Evolutionary conservation across 2,797 vertebrate genomes (phyloP), one percentile per base, ranked within the genome.

Genomic region (Moxostoma hubbsi): DNA sequence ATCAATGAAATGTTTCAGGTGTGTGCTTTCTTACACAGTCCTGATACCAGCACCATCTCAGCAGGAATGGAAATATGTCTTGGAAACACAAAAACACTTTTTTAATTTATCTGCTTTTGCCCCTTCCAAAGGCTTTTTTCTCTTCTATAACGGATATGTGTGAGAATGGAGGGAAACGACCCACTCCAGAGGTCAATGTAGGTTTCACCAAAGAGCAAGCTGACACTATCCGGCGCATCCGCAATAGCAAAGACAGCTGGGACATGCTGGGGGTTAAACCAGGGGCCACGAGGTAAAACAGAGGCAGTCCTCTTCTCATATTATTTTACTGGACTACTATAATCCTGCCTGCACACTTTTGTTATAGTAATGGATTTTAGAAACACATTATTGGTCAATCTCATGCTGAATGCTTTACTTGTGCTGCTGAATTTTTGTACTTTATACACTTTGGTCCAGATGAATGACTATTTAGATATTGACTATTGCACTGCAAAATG

Each of bases 1-100:
- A 97, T 98, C 91, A 95, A 91, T 10, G 97, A 98, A 88, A 98
- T 98, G 97, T 98, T 98, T 85, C 97, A 98, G 96, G 97, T 98
- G 90, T 82, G 59, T 51, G 4, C 10, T 68, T n/a, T 15, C 15
- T 62, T 50, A 59, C n/a, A 43, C 5, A 13, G 9, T 4, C 1
- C 13, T 47, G 2, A 64, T 64, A 47, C 46, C 61, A n/a, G 9
- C 12, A 46, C 36, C 6, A 45, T 12, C 61, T 63, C 61, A 45
- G 4, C 8, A 45, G 61, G 45, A 46, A n/a, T 45, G 13, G 7
- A 45, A n/a, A 64, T 43, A 10, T 63, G 36, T 4, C 12, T 5
- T 43, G 5, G 18, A 36, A 62, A 62, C 24, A 62, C 10, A 7
- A 12, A 62, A 36, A 36, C 36, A 67, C 4, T 58, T 9, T 55